A percentile compares a stretch with the other conserved stretches of the same genome.
phyloP scores from a whole-genome alignment of 1,140 invertebrate species.

The Glossosoma conforme region DNA sequence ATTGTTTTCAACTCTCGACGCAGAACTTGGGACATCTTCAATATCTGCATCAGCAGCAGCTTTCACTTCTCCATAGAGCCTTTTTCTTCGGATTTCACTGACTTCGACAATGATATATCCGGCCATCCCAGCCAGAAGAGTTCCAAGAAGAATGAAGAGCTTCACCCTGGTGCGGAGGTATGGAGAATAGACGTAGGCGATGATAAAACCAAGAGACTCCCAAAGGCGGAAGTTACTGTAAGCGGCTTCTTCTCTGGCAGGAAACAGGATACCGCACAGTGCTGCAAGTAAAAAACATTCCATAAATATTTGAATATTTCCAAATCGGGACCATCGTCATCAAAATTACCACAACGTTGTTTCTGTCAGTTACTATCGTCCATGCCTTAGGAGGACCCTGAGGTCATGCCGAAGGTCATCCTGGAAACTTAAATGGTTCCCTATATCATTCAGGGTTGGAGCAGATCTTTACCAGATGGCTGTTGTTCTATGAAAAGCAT shows the following conservation, averaged over 20 bases:
- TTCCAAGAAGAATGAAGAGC: constrained; percentile 66
- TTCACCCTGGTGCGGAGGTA: constrained; percentile 74
- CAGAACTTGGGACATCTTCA: too few species aligned
- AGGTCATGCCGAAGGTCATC: too few species aligned
- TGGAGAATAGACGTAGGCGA: constrained; percentile 75
- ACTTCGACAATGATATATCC: constrained; percentile 51
- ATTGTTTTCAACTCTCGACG: background rate
- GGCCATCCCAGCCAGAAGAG: constrained; percentile 66
- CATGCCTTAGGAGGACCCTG: too few species aligned
- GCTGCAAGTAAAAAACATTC: constrained; percentile 52
- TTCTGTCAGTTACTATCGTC: too few species aligned
- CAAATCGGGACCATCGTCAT: too few species aligned
- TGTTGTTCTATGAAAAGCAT: too few species aligned
- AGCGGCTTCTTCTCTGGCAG: constrained; percentile 80
- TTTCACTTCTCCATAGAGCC: background rate
- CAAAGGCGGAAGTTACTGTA: constrained; percentile 91
- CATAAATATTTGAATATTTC: constrained; percentile 1
- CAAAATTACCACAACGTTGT: too few species aligned
- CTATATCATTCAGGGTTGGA: too few species aligned
- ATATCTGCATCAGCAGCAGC: too few species aligned
- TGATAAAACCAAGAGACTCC: constrained; percentile 85
- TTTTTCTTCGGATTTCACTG: constrained; percentile 9
- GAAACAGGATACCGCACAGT: constrained; percentile 80
- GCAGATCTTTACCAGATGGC: too few species aligned
- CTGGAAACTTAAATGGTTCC: too few species aligned